These are phyloP conservation scores for Triplophysa bombifrons DNA, from an alignment of 2,797 vertebrate genomes.

Conservation along the genomic window DNA sequence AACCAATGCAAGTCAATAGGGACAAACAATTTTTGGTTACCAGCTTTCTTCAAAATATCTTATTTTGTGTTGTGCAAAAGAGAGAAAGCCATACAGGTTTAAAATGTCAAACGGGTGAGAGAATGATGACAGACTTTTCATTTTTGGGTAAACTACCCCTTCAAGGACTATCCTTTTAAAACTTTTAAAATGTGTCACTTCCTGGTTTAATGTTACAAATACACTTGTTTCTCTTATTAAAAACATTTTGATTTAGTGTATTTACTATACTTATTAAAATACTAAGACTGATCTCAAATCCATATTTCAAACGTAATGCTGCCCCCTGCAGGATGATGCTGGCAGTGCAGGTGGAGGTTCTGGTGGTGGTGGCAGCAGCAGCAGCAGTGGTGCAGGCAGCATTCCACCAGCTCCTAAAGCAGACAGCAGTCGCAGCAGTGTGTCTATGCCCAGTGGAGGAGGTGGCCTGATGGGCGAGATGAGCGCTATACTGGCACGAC, in stretches of 20 bases:
- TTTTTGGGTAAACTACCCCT: no score
- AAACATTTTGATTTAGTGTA: background rate
- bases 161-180: no score
- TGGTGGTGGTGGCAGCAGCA: background rate
- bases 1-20: no score
- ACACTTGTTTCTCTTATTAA: no score
- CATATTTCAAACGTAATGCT: conserved; percentile 22
- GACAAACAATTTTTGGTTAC: no score
- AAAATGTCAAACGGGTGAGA: no score
- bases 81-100: no score
- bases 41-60: no score
- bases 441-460: conserved; percentile 70
- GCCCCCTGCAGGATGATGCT: conserved; percentile 75
- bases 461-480: conserved; percentile 91
- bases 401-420: conserved; percentile 66
- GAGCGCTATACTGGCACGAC: conserved; percentile 89
- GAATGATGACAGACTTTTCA: no score
- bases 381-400: conserved; percentile 31
- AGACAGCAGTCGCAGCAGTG: conserved; percentile 75
- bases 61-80: no score
- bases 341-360: conserved; percentile 35
- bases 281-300: background rate
- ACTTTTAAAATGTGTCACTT: no score
- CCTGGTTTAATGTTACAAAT: no score
- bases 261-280: background rate